These are phyloP conservation scores for Leptogaster cylindrica DNA, from an alignment of 2,888 invertebrate genomes.

Conservation along the genomic window DNA sequence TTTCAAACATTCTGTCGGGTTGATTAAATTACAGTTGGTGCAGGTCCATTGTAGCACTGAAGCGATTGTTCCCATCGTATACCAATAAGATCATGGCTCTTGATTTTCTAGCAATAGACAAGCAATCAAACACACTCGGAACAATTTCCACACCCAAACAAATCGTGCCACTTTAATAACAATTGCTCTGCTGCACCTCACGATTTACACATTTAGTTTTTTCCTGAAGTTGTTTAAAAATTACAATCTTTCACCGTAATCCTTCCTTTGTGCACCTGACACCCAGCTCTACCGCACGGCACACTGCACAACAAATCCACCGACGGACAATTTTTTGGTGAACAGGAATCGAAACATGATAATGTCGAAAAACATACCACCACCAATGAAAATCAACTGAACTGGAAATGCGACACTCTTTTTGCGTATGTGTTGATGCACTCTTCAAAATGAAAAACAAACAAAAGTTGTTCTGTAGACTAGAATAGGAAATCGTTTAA, in stretches of 20 bases:
- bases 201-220: background rate
- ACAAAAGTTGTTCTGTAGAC: too few relatives aligned
- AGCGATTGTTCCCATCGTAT: slow-evolving; percentile 85
- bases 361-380: slow-evolving; percentile 26
- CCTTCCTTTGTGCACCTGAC: too few relatives aligned
- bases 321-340: slow-evolving; percentile 28
- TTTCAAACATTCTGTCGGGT: slow-evolving; percentile 83
- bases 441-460: too few relatives aligned
- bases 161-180: slow-evolving; percentile 90
- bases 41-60: slow-evolving; percentile 94
- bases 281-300: slow-evolving; percentile 18
- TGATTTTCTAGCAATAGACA: slow-evolving; percentile 47
- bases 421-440: too few relatives aligned
- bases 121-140: slow-evolving; percentile 40
- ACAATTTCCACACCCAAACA: background rate
- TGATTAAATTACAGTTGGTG: slow-evolving; percentile 85
- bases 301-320: slow-evolving; percentile 36
- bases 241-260: slow-evolving; percentile 14
- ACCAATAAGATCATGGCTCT: slow-evolving; percentile 51
- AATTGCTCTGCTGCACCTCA: slow-evolving; percentile 65
- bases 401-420: too few relatives aligned
- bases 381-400: too few relatives aligned
- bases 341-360: slow-evolving; percentile 30
- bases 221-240: too few relatives aligned
- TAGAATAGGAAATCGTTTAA: too few relatives aligned